Evolutionary conservation across 2,113 vertebrate genomes (phyloP).

Genomic region (Alosa alosa): DNA sequence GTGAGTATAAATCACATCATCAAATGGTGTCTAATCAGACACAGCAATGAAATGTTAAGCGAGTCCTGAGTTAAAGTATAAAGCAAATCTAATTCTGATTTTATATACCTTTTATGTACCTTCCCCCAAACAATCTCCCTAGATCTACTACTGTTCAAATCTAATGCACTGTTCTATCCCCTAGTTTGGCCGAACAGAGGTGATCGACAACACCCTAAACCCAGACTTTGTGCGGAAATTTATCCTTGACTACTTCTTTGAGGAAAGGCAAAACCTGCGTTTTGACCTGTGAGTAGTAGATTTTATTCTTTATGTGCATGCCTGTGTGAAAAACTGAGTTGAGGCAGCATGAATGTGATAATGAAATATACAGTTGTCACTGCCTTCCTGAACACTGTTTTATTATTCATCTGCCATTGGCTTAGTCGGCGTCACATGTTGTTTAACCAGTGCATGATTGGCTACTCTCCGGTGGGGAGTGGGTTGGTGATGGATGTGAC

Average conservation of each 20-base stretch:
- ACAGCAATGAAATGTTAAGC: not conserved
- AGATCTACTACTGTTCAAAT: not conserved
- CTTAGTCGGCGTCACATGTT: not conserved
- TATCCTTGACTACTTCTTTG: slow-evolving; percentile 96
- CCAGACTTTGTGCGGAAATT: slow-evolving; percentile 98
- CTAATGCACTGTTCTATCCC: not conserved
- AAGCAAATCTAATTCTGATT: not conserved
- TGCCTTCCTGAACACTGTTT: not conserved
- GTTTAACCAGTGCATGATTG: not conserved
- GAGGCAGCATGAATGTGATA: not conserved
- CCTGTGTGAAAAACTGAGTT: slow-evolving; percentile 22
- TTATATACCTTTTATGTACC: not conserved
- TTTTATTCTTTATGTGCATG: slow-evolving; percentile 20
- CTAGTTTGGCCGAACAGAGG: slow-evolving; percentile 94
- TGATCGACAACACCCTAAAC: slow-evolving; percentile 96
- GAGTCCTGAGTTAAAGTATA: not conserved
- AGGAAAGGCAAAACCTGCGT: slow-evolving; percentile 94
- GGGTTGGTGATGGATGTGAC: slow-evolving; percentile 2
- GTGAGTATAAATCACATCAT: slow-evolving; percentile 69
- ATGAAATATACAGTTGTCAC: not conserved
- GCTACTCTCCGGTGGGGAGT: not conserved
- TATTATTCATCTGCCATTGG: slow-evolving; percentile 3
- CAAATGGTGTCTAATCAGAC: not conserved
- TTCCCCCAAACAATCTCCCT: not conserved
- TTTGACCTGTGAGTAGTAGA: slow-evolving; percentile 91